These are phyloP conservation scores for Vulpes lagopus DNA, from an alignment of 2,113 vertebrate genomes.

Conservation along the genomic window DNA sequence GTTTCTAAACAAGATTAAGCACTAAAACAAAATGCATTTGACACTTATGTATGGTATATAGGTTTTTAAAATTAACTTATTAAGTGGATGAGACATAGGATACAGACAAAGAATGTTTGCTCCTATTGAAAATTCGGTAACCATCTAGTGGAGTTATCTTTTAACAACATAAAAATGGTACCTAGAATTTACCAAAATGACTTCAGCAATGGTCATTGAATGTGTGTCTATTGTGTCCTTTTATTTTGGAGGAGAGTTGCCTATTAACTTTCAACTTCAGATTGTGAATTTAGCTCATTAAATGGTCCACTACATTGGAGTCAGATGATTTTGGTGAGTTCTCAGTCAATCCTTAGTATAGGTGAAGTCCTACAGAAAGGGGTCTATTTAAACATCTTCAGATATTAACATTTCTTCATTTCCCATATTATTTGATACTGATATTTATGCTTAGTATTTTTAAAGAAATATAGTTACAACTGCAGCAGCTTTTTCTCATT, in stretches of 20 bases:
- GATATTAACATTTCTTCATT: neutral
- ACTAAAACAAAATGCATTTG: neutral
- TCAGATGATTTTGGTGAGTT: neutral
- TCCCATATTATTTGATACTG: neutral
- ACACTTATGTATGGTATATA: neutral
- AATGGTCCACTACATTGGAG: neutral
- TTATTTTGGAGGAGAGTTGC: neutral
- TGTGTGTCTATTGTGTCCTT: neutral
- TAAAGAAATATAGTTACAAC: neutral
- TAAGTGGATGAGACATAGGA: neutral
- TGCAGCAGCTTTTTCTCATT: neutral
- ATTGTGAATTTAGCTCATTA: neutral
- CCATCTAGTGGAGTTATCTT: neutral
- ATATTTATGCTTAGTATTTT: neutral
- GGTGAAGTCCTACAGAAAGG: neutral
- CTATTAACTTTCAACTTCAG: conserved; percentile 6
- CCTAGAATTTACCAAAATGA: neutral
- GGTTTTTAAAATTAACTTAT: neutral
- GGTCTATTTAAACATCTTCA: neutral
- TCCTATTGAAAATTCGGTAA: conserved; percentile 9
- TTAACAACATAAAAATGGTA: conserved; percentile 18
- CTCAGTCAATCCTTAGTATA: neutral
- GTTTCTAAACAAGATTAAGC: conserved; percentile 51
- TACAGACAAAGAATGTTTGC: neutral
- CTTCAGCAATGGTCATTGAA: neutral